Conservation (phyloP, 2,797 vertebrate genomes). For the Balearica regulorum region DNA sequence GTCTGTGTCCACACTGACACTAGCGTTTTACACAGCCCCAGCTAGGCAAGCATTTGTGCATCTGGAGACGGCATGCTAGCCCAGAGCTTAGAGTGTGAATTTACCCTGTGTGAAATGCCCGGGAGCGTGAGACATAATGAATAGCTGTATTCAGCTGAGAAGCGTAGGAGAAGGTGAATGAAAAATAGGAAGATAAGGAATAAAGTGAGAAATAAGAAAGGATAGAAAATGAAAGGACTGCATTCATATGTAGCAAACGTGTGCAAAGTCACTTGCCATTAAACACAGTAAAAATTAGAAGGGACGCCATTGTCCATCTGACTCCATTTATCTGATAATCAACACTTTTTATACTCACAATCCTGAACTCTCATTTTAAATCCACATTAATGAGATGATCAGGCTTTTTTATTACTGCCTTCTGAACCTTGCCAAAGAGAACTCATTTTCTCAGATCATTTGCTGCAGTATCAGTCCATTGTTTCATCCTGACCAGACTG, state of each 20-base stretch:
- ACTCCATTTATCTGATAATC: conserved; percentile 31
- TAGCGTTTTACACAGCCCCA: neutral
- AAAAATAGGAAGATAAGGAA: neutral
- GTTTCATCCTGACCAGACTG: neutral
- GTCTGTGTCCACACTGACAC: neutral
- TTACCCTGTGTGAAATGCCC: neutral
- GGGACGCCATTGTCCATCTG: neutral
- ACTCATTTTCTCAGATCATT: conserved; percentile 45
- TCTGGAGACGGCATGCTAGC: neutral
- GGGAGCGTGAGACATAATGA: neutral
- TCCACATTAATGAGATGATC: conserved; percentile 3
- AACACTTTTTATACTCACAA: conserved; percentile 7
- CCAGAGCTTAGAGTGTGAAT: neutral
- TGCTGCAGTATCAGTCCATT: conserved; percentile 11
- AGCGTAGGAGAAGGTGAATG: neutral
- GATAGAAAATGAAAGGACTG: neutral
- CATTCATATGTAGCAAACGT: neutral
- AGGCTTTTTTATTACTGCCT: neutral
- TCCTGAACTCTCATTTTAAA: conserved; percentile 16
- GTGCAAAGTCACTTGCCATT: neutral
- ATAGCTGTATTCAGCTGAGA: neutral
- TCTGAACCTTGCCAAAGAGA: conserved; percentile 11
- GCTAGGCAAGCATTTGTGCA: neutral
- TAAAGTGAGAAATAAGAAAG: neutral
- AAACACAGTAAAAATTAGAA: conserved; percentile 22